Base-by-base conservation (phyloP, 2,888 invertebrate genomes). In the Merodon equestris region DNA sequence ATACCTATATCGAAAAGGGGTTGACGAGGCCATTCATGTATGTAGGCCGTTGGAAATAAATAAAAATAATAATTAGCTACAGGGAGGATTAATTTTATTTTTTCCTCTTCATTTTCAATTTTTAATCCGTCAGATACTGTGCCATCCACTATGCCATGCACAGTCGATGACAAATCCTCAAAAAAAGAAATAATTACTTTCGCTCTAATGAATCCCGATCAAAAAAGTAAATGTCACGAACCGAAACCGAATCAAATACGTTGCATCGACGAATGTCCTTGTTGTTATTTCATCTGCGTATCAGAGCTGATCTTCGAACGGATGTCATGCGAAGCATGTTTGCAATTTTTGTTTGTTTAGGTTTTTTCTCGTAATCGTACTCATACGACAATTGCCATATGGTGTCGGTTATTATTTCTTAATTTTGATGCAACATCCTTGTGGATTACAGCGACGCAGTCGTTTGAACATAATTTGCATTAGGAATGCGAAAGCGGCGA, bases 241-340 rank as follows among this genome's bases (percentile, higher is more conserved):
- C 15, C 40, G 56, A 60, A 60, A 60, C 19, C 36, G 17, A 61
- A 38, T n/a, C 45, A 70, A n/a, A 18, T 47, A 18, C 4, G 47
- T 19, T 19, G 56, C 67, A 61, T 38, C 44, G 19, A 36, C 12
- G 17, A 27, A 54, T 51, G 57, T 64, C 57, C 63, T 64, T 51
- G 36, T 48, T 75, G 61, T 72, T 76, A 67, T 77, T 77, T 73
- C 77, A 72, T 77, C 77, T 72, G 67, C 74, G 74, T 70, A 56
- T 57, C 36, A 57, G 53, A 61, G 60, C 68, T 70, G 79, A 79
- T 79, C 79, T 74, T 54, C 74, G 79, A 79, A 64, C 79, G 64
- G 54, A 40, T 64, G 67, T 72, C 61, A 42, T 56, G 48, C 60
- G 19, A 13, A 10, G 1, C 18, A 64, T 45, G 38, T 13, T 47